Evolutionary conservation across 2,888 invertebrate species (phyloP).

Genomic region (Smittia sp.): DNA sequence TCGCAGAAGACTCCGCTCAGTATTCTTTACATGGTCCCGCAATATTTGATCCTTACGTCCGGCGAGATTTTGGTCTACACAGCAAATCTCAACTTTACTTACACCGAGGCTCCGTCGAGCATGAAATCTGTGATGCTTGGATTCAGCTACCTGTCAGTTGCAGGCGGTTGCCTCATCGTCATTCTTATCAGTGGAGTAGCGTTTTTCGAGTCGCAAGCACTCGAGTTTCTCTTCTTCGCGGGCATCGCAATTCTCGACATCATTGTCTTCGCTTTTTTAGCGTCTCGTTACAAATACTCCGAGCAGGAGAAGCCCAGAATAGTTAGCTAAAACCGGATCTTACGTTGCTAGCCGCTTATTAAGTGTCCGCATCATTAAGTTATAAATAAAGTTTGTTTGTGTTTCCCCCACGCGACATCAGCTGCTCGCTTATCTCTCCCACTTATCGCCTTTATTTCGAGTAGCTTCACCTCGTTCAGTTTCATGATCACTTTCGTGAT

Average conservation of each 20-base stretch:
- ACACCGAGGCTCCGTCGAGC: neutral
- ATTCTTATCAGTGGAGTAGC: slow-evolving; percentile 14
- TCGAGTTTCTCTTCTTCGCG: slow-evolving; percentile 25
- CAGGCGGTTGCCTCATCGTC: slow-evolving; percentile 24
- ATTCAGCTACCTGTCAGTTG: slow-evolving; percentile 11
- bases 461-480: too few relatives aligned
- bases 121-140: slow-evolving; percentile 30
- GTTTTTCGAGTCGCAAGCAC: slow-evolving; percentile 17
- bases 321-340: too few relatives aligned
- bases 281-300: neutral
- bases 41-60: neutral
- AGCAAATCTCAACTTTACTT: slow-evolving; percentile 15
- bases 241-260: slow-evolving; percentile 11
- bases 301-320: neutral
- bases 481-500: neutral
- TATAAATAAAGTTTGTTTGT: neutral
- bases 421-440: neutral
- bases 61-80: slow-evolving; percentile 15
- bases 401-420: neutral
- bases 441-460: neutral
- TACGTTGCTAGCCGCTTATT: too few relatives aligned
- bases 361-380: too few relatives aligned
- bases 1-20: neutral
- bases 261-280: neutral
- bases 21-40: slow-evolving; percentile 23